A percentile compares a stretch with the other conserved stretches of the same genome.
Conservation (phyloP, 2,888 invertebrate species). For the Dioctria linearis region DNA sequence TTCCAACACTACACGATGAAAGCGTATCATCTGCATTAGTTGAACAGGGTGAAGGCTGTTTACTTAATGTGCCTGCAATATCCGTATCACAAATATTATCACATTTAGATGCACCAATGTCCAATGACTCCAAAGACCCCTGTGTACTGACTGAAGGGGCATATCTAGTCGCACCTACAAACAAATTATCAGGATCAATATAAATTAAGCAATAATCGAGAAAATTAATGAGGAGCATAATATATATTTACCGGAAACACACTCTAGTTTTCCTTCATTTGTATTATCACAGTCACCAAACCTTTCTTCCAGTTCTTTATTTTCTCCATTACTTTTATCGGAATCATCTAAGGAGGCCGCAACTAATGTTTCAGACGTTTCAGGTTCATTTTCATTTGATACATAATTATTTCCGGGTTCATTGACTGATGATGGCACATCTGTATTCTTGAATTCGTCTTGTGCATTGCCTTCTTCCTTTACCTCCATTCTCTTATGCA, state of each 20-base stretch:
- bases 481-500: conserved; percentile 7
- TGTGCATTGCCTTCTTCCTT: conserved; percentile 20
- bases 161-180: conserved; percentile 21
- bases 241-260: conserved; percentile 1
- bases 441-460: background rate
- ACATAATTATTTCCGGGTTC: conserved; percentile 34
- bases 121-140: conserved; percentile 9
- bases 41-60: conserved; percentile 19
- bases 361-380: background rate
- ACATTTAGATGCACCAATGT: conserved; percentile 28
- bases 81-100: conserved; percentile 42
- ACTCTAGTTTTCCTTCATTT: background rate
- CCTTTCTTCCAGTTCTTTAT: background rate
- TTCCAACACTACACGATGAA: conserved; percentile 39
- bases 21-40: conserved; percentile 28
- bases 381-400: conserved; percentile 15
- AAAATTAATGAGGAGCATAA: background rate
- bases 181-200: background rate
- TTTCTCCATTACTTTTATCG: background rate
- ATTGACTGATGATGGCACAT: conserved; percentile 9
- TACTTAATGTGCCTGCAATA: background rate
- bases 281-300: conserved; percentile 22
- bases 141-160: background rate
- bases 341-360: background rate
- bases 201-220: background rate